Base-by-base conservation (phyloP, 2,113 vertebrate species). In the Thymallus thymallus region DNA sequence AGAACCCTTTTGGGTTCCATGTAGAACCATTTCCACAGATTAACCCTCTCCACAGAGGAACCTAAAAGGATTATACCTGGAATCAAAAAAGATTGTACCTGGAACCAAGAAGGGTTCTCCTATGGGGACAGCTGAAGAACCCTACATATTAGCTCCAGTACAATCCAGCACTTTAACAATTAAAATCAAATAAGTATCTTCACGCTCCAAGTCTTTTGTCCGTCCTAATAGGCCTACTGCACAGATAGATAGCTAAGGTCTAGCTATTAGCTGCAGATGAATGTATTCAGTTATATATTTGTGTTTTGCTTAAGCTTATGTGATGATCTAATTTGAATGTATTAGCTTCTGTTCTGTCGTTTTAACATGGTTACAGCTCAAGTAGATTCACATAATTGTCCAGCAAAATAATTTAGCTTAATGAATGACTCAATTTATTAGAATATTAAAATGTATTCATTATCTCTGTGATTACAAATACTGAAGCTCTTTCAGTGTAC, bases 261-360 rank as follows among this genome's bases (percentile, higher is more conserved):
- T 51, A 30, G 51, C 73, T 69, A 62, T 61, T 75, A 18, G 32
- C 58, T 69, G n/a, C 66, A 26, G 60, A 69, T 69, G 14, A 68
- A 75, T 68, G 62, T 18, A 75, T 69, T 68, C 35, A 69, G 68
- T 69, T 67, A 68, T 56, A 69, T 74, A 35, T 74, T 60, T 60
- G n/a, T 60, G 18, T 22, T 60, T 60, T 23, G 6, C 48, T 60
- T 23, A 60, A 60, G n/a, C 56, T n/a, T 7, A 18, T 66, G 64
- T 66, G 29, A 66, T 66, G n/a, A 35, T 32, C 64, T 67, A 29
- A 62, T 75, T 75, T 75, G 55, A 58, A 75, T 75, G 5, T 41
- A 41, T 41, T 18, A 75, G 61, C 22, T 64, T 73, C 60, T 6
- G 22, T 64, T 73, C 60, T 62, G 56, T 41, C 24, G 41, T 16